Evolutionary conservation across 2,797 vertebrate species (phyloP).

Genomic region (Lithobates pipiens): DNA sequence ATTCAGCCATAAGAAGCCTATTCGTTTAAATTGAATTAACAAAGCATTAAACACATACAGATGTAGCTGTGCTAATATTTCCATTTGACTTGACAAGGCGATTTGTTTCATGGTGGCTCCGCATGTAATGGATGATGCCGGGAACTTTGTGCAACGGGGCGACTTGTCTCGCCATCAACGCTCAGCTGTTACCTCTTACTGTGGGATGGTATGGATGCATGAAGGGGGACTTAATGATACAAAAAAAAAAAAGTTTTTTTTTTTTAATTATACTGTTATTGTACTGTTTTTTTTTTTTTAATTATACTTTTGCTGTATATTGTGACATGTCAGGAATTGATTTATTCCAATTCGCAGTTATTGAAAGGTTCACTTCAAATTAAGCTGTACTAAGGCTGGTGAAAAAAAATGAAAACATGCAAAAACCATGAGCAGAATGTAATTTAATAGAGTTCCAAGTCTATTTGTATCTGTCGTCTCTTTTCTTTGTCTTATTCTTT

Average conservation of each 20-base stretch:
- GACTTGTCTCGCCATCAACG: background rate
- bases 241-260: background rate
- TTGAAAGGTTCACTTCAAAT: too few relatives aligned
- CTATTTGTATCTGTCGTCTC: too few relatives aligned
- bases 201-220: background rate
- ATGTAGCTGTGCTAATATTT: constrained; percentile 41
- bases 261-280: background rate
- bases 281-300: too few relatives aligned
- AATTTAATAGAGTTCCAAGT: too few relatives aligned
- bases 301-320: background rate
- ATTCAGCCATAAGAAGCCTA: constrained; percentile 23
- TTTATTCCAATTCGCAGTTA: too few relatives aligned
- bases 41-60: constrained; percentile 48
- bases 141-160: background rate
- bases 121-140: constrained; percentile 13
- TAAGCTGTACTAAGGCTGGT: too few relatives aligned
- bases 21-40: constrained; percentile 41
- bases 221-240: too few relatives aligned
- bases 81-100: constrained; percentile 28
- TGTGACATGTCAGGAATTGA: too few relatives aligned
- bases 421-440: too few relatives aligned
- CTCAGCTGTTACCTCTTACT: background rate
- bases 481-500: too few relatives aligned
- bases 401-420: too few relatives aligned
- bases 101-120: constrained; percentile 33